Conservation (phyloP, 2,888 invertebrate genomes). For the Galeopsomyia nigrocyanea region DNA sequence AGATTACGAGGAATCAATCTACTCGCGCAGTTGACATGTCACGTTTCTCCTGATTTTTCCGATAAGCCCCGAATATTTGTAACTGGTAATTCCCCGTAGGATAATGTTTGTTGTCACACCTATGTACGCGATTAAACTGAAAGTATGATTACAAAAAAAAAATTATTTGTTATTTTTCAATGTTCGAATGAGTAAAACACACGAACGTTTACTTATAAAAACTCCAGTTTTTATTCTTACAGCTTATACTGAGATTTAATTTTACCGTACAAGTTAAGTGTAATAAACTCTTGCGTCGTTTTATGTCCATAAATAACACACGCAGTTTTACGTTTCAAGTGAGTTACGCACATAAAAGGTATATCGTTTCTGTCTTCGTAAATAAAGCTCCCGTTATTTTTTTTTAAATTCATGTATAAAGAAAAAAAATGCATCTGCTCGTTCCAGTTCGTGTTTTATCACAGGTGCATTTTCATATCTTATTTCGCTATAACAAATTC, state of each 20-base stretch:
- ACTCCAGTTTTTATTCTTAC: conserved; percentile 37
- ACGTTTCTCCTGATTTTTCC: not conserved
- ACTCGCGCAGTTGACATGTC: not conserved
- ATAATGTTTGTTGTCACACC: not conserved
- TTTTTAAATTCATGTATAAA: conserved; percentile 14
- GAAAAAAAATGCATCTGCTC: conserved; percentile 15
- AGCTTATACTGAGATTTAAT: conserved; percentile 27
- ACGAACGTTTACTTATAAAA: conserved; percentile 26
- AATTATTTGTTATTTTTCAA: conserved; percentile 1
- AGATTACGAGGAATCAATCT: conserved; percentile 29
- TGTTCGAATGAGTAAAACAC: not conserved
- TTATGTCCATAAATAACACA: conserved; percentile 26
- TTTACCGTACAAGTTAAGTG: conserved; percentile 16
- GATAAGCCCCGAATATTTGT: conserved; percentile 4
- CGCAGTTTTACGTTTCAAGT: conserved; percentile 18
- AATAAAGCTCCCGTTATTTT: conserved; percentile 16
- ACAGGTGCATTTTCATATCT: conserved; percentile 16
- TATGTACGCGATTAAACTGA: not conserved
- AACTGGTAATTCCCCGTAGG: conserved; percentile 7
- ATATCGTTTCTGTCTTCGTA: conserved; percentile 3
- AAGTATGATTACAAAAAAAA: not conserved
- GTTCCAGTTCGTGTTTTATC: conserved; percentile 19
- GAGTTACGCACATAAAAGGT: conserved; percentile 18
- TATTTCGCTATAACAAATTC: conserved; percentile 23
- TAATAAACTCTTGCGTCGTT: conserved; percentile 22